Conservation (phyloP, 2,797 vertebrate genomes). For the Aplochiton taeniatus region DNA sequence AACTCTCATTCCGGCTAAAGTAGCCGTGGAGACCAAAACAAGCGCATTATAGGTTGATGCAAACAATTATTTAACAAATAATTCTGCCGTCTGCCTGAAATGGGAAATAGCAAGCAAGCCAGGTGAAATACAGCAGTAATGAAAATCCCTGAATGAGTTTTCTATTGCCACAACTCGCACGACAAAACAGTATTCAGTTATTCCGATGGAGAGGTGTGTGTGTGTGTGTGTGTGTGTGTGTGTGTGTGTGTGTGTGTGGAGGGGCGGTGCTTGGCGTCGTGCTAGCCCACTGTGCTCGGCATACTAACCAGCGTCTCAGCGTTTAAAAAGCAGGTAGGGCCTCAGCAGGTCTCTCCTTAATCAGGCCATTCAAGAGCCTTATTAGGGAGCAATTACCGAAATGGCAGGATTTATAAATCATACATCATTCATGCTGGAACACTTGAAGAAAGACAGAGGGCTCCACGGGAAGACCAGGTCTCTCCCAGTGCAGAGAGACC, state of each 20-base stretch:
- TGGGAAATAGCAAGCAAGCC: too few relatives aligned
- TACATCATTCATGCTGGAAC: conserved; percentile 73
- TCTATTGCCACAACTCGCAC: too few relatives aligned
- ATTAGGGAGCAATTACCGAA: conserved; percentile 77
- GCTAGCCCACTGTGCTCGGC: conserved; percentile 59
- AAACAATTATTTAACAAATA: too few relatives aligned
- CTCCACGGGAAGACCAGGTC: conserved; percentile 41
- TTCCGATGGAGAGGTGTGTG: too few relatives aligned
- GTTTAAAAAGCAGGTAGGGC: conserved; percentile 70
- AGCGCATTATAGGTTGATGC: too few relatives aligned
- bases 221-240: conserved; percentile 5
- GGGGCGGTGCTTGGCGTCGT: conserved; percentile 21
- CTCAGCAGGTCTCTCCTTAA: conserved; percentile 66
- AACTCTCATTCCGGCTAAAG: too few relatives aligned
- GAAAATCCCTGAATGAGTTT: too few relatives aligned
- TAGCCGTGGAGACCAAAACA: too few relatives aligned
- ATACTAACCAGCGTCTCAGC: conserved; percentile 70
- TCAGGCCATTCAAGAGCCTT: conserved; percentile 71
- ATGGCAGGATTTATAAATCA: conserved; percentile 74
- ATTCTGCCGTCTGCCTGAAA: too few relatives aligned
- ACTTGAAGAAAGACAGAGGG: conserved; percentile 37
- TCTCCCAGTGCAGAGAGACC: conserved; percentile 10
- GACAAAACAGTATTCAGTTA: too few relatives aligned
- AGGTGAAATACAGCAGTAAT: too few relatives aligned
- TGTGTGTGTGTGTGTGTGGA: conserved; percentile 8